Evolutionary conservation across 1,140 invertebrate species (phyloP), one percentile per base, ranked within the genome.

Genomic region (Leptonema lineaticorne): DNA sequence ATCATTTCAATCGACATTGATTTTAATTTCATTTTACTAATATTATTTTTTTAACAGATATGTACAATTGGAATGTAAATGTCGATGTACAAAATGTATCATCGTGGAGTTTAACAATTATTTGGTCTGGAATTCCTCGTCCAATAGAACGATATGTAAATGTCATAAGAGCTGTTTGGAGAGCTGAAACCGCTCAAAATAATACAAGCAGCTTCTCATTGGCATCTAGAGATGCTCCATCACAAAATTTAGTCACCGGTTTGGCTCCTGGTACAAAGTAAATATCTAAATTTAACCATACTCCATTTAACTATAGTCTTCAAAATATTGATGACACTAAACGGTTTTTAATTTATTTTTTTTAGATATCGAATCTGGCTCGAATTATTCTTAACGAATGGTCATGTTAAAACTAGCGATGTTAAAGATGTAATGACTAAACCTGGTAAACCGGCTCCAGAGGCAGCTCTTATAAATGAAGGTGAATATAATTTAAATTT

Each of bases 111-210:
- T 88, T 92, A 0, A 90, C 92, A 74, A 83, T 95, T 1, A 85
- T 85, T 0, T 94, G 92, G 91, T 87, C 81, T 53, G 93, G 93
- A 5, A 88, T 95, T 0, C 92, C 93, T 3, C 87, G 90, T 75
- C 93, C 93, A 0, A 89, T 93, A 70, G 92, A 94, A 73, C 93
- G 95, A 75, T 94, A 90, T 80, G 91, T 96, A n/a, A 91, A 94
- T 73, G 93, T 96, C 70, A 94, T 91, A 78, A 85, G 92, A 69
- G 90, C 92, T 1, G 91, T 93, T 64, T 95, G 93, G 76, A 89
- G 92, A 73, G 88, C 86, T 73, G 89, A 91, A 75, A 85, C 83
- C 1, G 87, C 86, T 3, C 87, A 90, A 69, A 90, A 92, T 69
- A 90, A 93, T 70, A 89, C 88, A 0, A 92, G 89, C 74, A 89